phyloP scores from a whole-genome alignment of 2,888 invertebrate species.

The Hecatera dysodea region DNA sequence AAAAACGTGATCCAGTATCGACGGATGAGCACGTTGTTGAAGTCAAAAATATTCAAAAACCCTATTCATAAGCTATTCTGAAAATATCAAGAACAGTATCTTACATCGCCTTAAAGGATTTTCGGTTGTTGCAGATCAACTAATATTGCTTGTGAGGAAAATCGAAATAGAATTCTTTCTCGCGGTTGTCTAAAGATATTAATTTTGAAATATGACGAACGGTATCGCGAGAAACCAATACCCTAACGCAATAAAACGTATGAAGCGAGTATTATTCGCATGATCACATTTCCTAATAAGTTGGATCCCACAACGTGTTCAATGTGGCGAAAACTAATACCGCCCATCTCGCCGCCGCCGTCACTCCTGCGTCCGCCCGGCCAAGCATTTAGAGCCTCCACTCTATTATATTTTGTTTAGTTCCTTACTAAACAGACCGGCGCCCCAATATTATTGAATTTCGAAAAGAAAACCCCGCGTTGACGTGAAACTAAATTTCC shows the following conservation, averaged over 20 bases:
- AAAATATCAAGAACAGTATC: slow-evolving; percentile 48
- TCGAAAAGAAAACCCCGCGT: slow-evolving; percentile 49
- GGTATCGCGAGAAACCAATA: slow-evolving; percentile 82
- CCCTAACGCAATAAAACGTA: slow-evolving; percentile 88
- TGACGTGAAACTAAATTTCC: slow-evolving; percentile 54
- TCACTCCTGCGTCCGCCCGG: slow-evolving; percentile 78
- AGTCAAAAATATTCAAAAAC: slow-evolving; percentile 47
- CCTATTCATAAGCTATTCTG: slow-evolving; percentile 25
- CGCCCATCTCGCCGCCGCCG: slow-evolving; percentile 74
- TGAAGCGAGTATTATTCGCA: slow-evolving; percentile 89
- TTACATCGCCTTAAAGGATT: slow-evolving; percentile 46
- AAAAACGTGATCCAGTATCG: slow-evolving; percentile 47
- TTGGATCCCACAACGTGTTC: slow-evolving; percentile 88
- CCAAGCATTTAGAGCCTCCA: slow-evolving; percentile 77
- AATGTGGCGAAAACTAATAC: slow-evolving; percentile 88
- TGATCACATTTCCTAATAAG: slow-evolving; percentile 90
- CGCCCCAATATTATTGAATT: slow-evolving; percentile 63
- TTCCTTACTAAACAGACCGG: slow-evolving; percentile 64
- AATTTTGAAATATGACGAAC: slow-evolving; percentile 76
- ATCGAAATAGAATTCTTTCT: slow-evolving; percentile 61
- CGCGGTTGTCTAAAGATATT: slow-evolving; percentile 65
- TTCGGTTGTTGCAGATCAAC: slow-evolving; percentile 53
- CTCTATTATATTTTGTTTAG: slow-evolving; percentile 77
- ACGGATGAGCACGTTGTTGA: slow-evolving; percentile 36
- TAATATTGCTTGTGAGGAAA: slow-evolving; percentile 56